Conservation (phyloP, 2,113 vertebrate species). For the Rutilus rutilus region DNA sequence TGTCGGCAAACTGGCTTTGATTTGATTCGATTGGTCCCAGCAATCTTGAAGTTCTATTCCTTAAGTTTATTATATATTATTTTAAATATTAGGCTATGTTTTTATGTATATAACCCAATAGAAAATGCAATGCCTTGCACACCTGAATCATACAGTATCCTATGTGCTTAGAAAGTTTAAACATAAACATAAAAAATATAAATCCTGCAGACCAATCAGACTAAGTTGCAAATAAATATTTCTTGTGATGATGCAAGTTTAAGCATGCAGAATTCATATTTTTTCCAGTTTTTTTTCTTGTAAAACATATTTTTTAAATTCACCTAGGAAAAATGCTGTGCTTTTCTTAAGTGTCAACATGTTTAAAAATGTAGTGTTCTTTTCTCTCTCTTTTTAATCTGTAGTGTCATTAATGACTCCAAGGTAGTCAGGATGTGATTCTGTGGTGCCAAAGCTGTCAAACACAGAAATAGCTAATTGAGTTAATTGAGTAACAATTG, state of each 20-base stretch:
- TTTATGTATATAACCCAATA: too few species aligned
- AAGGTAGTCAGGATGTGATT: background rate
- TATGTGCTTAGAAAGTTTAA: too few species aligned
- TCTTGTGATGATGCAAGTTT: background rate
- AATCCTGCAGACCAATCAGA: background rate
- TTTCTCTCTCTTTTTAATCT: background rate
- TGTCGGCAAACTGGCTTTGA: too few species aligned
- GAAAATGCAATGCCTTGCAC: too few species aligned
- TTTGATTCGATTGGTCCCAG: too few species aligned
- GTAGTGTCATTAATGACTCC: slow-evolving; percentile 7
- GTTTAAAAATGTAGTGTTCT: background rate
- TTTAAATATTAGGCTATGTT: too few species aligned
- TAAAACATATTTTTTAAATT: background rate
- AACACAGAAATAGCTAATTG: slow-evolving; percentile 13
- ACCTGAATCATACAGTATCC: too few species aligned
- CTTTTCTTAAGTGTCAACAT: background rate
- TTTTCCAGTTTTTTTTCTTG: background rate
- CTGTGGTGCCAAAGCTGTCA: slow-evolving; percentile 6
- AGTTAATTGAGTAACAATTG: slow-evolving; percentile 43
- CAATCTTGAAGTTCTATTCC: too few species aligned
- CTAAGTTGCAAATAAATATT: background rate
- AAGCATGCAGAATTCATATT: background rate
- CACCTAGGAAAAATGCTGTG: background rate
- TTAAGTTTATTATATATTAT: too few species aligned
- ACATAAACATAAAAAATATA: too few species aligned